These are phyloP conservation scores for Trachemys scripta DNA, from an alignment of 2,113 vertebrate species.

Conservation along the genomic window DNA sequence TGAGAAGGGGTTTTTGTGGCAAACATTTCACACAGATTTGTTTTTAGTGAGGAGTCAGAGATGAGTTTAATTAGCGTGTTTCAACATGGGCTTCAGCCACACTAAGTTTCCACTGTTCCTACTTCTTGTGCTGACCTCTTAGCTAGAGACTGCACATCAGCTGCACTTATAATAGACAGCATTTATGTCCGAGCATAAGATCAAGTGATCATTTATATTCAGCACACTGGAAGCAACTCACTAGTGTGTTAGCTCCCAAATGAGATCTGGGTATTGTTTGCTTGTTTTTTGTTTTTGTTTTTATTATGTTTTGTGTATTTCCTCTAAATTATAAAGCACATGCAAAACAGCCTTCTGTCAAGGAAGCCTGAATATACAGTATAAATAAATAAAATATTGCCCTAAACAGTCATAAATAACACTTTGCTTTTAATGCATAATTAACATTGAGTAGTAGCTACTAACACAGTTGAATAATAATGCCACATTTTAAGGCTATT, in stretches of 20 bases:
- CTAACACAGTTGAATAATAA: slow-evolving; percentile 69
- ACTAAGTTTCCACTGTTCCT: not conserved
- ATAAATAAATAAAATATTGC: slow-evolving; percentile 65
- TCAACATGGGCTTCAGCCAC: not conserved
- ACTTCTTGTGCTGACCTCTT: not conserved
- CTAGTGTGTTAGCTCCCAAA: not conserved
- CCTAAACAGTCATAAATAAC: slow-evolving; percentile 69
- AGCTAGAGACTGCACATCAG: not conserved
- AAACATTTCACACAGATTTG: not conserved
- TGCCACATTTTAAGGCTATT: slow-evolving; percentile 47
- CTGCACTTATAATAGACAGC: not conserved
- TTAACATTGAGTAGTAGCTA: slow-evolving; percentile 70
- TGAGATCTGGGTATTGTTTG: slow-evolving; percentile 23
- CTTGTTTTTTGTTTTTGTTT: not conserved
- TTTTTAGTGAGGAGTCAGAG: not conserved
- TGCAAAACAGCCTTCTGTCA: slow-evolving; percentile 23
- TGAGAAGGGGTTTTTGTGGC: not conserved
- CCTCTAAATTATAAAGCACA: slow-evolving; percentile 9
- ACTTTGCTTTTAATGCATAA: slow-evolving; percentile 73
- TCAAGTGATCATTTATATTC: not conserved
- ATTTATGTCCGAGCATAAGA: not conserved
- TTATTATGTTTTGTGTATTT: not conserved
- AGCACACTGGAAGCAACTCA: not conserved
- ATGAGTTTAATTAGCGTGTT: not conserved
- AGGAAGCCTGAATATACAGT: slow-evolving; percentile 8